Percentiles rank a stretch among this genome's conserved stretches.
Evolutionary conservation across 1,140 invertebrate species (phyloP).

Genomic region (Himalopsyche phryganea): DNA sequence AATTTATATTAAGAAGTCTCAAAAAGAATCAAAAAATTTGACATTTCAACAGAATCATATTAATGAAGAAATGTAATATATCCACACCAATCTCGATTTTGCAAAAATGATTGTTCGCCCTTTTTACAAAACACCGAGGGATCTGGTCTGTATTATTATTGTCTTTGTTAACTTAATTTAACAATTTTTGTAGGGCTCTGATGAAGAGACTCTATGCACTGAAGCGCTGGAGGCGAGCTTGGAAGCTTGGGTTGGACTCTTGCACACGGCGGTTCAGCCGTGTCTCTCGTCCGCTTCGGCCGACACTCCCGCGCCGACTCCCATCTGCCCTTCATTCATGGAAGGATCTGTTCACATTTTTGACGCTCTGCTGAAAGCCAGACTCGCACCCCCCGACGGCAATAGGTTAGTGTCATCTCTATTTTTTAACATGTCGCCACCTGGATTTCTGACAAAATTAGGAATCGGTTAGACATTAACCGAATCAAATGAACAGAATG

Average conservation of each 20-base stretch:
- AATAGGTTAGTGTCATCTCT: constrained; percentile 55
- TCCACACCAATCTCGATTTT: no score
- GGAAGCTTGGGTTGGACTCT: constrained; percentile 72
- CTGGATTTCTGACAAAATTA: no score
- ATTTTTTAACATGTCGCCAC: no score
- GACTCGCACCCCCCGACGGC: constrained; percentile 79
- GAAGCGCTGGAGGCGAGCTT: constrained; percentile 80
- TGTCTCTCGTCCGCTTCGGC: constrained; percentile 7
- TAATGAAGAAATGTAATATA: no score
- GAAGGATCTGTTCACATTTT: constrained; percentile 60
- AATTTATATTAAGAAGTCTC: no score
- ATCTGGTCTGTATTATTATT: constrained; percentile 4
- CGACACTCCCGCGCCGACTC: constrained; percentile 53
- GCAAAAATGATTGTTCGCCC: no score
- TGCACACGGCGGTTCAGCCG: constrained; percentile 59
- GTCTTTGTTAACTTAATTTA: constrained; percentile 6
- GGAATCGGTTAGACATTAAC: no score
- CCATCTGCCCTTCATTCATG: constrained; percentile 50
- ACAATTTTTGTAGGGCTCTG: background rate
- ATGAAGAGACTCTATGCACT: constrained; percentile 48
- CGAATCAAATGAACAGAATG: no score
- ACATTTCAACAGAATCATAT: no score
- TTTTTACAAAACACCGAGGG: no score
- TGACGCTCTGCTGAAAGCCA: constrained; percentile 77
- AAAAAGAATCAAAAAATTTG: no score